A percentile compares a stretch with the other conserved stretches of the same genome.
Evolutionary conservation across 2,888 invertebrate species (phyloP).

Genomic region (Ommatoiulus sabulosus): DNA sequence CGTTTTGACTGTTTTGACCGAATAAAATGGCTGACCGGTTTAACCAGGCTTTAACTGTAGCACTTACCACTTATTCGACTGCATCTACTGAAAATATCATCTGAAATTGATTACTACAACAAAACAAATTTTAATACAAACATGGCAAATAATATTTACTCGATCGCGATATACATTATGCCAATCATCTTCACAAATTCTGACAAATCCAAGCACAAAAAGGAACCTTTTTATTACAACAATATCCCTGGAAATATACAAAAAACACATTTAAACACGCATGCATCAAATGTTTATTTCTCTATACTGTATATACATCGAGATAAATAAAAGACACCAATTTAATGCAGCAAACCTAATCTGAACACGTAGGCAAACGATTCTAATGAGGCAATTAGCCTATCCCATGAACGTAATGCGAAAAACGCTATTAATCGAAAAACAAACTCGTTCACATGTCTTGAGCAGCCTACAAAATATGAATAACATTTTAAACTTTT

Average conservation of each 20-base stretch:
- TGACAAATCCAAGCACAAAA: constrained; percentile 7
- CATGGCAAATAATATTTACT: no score
- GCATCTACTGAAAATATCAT: no score
- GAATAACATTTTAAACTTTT: background rate
- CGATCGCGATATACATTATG: background rate
- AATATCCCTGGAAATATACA: constrained; percentile 5
- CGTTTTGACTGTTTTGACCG: no score
- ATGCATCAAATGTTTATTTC: background rate
- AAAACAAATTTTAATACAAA: no score
- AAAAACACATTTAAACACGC: constrained; percentile 17
- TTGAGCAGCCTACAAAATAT: background rate
- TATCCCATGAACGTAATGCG: background rate
- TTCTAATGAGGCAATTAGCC: constrained; percentile 8
- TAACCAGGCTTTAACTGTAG: no score
- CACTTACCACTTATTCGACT: no score
- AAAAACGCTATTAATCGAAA: background rate
- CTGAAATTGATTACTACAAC: no score
- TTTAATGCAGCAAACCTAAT: background rate
- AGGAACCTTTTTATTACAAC: constrained; percentile 18
- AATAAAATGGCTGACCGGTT: no score
- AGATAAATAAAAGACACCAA: background rate
- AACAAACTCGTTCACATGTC: background rate
- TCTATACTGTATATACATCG: background rate
- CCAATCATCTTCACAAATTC: background rate
- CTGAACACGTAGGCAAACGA: background rate